phyloP scores from a whole-genome alignment of 1,140 invertebrate genomes.

The Drosophila miranda region DNA sequence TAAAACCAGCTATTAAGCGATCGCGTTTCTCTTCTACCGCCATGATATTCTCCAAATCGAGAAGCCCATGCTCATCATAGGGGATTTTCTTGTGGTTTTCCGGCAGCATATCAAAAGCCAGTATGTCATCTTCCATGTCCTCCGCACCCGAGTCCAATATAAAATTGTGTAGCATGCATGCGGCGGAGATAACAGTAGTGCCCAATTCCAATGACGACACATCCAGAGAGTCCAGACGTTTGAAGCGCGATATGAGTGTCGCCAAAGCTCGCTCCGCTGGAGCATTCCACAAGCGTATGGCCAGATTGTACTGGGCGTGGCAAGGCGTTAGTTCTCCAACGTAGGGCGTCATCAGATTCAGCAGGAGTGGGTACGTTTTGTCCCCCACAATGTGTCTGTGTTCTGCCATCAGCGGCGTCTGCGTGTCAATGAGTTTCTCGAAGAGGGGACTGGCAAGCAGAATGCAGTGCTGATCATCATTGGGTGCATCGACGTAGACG shows the following conservation, averaged over 20 bases:
- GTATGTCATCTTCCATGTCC: slow-evolving; percentile 21
- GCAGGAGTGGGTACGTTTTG: slow-evolving; percentile 33
- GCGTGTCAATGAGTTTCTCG: slow-evolving; percentile 28
- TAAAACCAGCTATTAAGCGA: slow-evolving; percentile 8
- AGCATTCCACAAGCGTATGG: slow-evolving; percentile 36
- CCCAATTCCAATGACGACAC: slow-evolving; percentile 29
- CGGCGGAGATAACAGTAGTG: slow-evolving; percentile 28
- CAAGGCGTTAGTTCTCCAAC: slow-evolving; percentile 23
- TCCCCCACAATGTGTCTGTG: slow-evolving; percentile 43
- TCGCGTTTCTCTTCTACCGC: slow-evolving; percentile 44
- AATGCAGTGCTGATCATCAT: slow-evolving; percentile 26
- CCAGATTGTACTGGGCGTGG: slow-evolving; percentile 33
- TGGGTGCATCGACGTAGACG: slow-evolving; percentile 38
- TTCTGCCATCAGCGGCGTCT: slow-evolving; percentile 28
- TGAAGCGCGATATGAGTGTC: slow-evolving; percentile 34
- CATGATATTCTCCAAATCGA: slow-evolving; percentile 18
- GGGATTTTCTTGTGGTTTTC: slow-evolving; percentile 16
- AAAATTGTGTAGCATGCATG: slow-evolving; percentile 52
- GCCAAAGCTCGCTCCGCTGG: slow-evolving; percentile 29
- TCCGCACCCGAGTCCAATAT: slow-evolving; percentile 37
- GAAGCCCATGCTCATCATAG: slow-evolving; percentile 30
- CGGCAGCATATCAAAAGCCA: slow-evolving; percentile 30
- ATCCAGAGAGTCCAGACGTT: slow-evolving; percentile 27
- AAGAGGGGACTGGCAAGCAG: slow-evolving; percentile 39
- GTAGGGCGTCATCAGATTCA: slow-evolving; percentile 50